phyloP scores from a whole-genome alignment of 2,888 invertebrate species.

The Diplolepis rosae region DNA sequence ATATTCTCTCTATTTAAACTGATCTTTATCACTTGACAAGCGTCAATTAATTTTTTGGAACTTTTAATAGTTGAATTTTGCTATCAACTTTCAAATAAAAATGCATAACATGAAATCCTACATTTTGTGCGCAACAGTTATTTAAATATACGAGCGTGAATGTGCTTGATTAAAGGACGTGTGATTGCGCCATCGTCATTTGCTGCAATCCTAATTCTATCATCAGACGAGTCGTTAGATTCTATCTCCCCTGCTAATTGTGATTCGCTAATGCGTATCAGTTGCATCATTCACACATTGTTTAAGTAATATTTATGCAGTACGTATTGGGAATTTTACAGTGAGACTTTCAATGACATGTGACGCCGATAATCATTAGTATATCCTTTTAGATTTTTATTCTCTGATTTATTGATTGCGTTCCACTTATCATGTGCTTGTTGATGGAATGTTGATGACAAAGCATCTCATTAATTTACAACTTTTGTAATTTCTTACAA shows the following conservation, averaged over 20 bases:
- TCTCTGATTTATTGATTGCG: neutral
- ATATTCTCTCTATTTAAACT: conserved; percentile 12
- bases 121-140: neutral
- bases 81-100: neutral
- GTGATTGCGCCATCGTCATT: conserved; percentile 10
- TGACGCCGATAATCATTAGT: conserved; percentile 13
- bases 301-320: conserved; percentile 18
- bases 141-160: conserved; percentile 2
- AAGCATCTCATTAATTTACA: neutral
- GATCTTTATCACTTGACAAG: neutral
- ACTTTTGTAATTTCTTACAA: too few relatives aligned
- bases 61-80: neutral
- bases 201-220: conserved; percentile 22
- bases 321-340: conserved; percentile 12
- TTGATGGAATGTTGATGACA: neutral
- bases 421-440: neutral
- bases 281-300: conserved; percentile 29
- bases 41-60: neutral
- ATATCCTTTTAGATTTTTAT: neutral
- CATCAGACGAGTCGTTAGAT: conserved; percentile 21
- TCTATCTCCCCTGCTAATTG: conserved; percentile 16
- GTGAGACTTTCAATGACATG: conserved; percentile 19
- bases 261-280: conserved; percentile 22
- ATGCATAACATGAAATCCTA: neutral
- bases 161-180: conserved; percentile 17